Evolutionary conservation across 2,797 vertebrate species (phyloP).

Genomic region (Lepus oiostolus): DNA sequence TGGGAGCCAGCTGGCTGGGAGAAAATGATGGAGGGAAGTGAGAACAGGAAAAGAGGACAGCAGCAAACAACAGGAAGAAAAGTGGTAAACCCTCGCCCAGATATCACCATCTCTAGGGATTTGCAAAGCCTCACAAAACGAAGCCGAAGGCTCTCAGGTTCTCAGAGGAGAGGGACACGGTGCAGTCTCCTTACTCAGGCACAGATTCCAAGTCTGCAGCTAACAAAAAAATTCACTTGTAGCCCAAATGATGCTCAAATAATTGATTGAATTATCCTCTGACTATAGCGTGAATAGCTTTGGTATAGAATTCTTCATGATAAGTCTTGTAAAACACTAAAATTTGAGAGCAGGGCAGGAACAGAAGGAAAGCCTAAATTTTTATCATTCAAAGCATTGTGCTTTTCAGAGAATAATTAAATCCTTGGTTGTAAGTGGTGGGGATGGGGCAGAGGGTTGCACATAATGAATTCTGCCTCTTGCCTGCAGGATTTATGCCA

Average conservation of each 20-base stretch:
- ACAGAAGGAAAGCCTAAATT: background rate
- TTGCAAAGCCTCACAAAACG: background rate
- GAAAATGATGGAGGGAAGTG: background rate
- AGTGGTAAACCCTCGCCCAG: background rate
- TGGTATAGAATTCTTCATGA: background rate
- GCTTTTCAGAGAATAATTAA: constrained; percentile 18
- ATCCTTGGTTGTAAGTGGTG: background rate
- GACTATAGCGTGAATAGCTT: background rate
- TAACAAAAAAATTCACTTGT: constrained; percentile 8
- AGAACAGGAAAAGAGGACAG: background rate
- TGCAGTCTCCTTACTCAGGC: background rate
- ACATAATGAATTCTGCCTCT: background rate
- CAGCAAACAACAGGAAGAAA: background rate
- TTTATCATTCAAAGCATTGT: background rate
- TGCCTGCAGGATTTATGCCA: background rate
- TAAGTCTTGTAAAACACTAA: background rate
- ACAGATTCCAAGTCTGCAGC: background rate
- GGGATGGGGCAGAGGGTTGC: too few relatives aligned
- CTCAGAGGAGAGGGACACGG: background rate
- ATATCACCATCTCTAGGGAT: background rate
- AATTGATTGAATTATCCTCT: background rate
- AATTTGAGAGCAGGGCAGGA: constrained; percentile 2
- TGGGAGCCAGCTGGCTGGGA: background rate
- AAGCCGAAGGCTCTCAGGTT: background rate
- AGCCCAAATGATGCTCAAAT: background rate